These are phyloP conservation scores for Hippoglossus hippoglossus DNA, from an alignment of 2,797 vertebrate species.

Conservation along the genomic window DNA sequence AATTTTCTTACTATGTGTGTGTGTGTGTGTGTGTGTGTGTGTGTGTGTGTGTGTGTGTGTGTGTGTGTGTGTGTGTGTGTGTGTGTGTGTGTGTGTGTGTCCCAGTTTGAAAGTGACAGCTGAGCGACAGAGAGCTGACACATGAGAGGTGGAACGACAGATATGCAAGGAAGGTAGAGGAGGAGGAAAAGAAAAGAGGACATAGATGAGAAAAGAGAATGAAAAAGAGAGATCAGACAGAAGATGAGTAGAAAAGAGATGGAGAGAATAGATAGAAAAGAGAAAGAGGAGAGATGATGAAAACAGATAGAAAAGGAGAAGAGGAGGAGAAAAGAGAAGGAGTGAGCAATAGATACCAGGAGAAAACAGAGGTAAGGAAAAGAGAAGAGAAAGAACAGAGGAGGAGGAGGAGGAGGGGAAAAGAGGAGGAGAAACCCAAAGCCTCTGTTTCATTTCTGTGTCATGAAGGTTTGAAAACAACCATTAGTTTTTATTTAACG, in stretches of 20 bases:
- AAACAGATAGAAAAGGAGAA: background rate
- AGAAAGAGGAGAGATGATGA: background rate
- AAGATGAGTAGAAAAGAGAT: background rate
- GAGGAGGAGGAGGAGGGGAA: no score
- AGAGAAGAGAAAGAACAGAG: background rate
- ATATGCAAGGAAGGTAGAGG: slow-evolving; percentile 34
- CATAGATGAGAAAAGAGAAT: background rate
- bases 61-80: no score
- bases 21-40: no score
- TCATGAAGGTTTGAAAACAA: no score
- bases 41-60: no score
- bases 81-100: slow-evolving; percentile 36
- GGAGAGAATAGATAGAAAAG: background rate
- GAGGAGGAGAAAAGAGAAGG: background rate
- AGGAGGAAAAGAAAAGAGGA: background rate
- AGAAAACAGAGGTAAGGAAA: no score
- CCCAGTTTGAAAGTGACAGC: slow-evolving; percentile 77
- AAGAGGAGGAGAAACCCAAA: no score
- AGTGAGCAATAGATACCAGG: no score
- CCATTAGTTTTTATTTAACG: no score
- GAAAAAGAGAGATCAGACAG: background rate
- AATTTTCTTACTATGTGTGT: slow-evolving; percentile 11
- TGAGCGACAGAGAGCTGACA: slow-evolving; percentile 74
- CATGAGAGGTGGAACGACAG: slow-evolving; percentile 66
- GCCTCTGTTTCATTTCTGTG: no score